These are phyloP conservation scores for Lymantria dispar DNA, from an alignment of 2,888 invertebrate species.

Conservation along the genomic window DNA sequence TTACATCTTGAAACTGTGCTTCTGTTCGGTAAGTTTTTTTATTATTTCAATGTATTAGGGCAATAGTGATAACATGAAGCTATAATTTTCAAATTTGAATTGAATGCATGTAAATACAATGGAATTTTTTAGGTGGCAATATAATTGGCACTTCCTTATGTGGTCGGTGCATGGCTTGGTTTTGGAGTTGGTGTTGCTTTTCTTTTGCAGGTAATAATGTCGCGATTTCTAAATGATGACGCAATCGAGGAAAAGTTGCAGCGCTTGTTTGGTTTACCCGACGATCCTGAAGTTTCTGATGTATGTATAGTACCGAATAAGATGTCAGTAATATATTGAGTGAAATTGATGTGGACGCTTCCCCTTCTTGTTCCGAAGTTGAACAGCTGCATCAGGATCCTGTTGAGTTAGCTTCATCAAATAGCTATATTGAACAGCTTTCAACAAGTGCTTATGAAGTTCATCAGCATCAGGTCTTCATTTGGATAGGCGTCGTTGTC, in stretches of 20 bases:
- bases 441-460: neutral
- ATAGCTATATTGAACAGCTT: neutral
- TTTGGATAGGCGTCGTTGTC: neutral
- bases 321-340: slow-evolving; percentile 5
- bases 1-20: too few species aligned
- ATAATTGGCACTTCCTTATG: slow-evolving; percentile 8
- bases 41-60: too few species aligned
- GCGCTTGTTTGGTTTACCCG: neutral
- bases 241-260: slow-evolving; percentile 1
- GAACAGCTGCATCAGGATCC: neutral
- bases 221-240: neutral
- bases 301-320: slow-evolving; percentile 3
- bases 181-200: slow-evolving; percentile 1
- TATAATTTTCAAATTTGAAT: too few species aligned
- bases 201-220: slow-evolving; percentile 6
- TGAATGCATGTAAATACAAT: too few species aligned
- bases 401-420: neutral
- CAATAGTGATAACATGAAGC: too few species aligned
- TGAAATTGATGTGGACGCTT: neutral
- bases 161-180: slow-evolving; percentile 2
- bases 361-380: neutral
- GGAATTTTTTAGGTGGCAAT: slow-evolving; percentile 8
- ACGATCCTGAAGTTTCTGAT: slow-evolving; percentile 5
- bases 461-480: slow-evolving; percentile 6
- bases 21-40: too few species aligned